phyloP scores from a whole-genome alignment of 2,113 vertebrate genomes.

The Limanda limanda region DNA sequence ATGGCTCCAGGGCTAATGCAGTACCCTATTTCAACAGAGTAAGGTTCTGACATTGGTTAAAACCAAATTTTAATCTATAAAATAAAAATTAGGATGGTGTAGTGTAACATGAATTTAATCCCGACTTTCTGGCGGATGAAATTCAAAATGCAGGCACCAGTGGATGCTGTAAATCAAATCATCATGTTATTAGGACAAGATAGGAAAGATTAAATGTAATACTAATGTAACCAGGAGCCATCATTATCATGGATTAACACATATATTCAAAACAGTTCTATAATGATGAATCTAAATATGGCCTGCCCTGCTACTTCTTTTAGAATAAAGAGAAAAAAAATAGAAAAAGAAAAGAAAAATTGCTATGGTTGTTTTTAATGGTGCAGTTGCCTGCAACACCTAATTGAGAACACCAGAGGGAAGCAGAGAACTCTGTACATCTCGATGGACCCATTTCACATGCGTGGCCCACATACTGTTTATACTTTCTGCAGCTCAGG shows the following conservation, averaged over 20 bases:
- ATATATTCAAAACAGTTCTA: neutral
- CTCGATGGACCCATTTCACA: neutral
- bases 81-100: no score
- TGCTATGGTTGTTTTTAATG: neutral
- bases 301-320: no score
- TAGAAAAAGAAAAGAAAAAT: neutral
- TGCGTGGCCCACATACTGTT: neutral
- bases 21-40: no score
- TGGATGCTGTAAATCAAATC: no score
- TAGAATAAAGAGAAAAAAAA: neutral
- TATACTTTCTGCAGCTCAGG: neutral
- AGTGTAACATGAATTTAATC: no score
- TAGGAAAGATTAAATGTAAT: no score
- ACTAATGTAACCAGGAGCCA: neutral
- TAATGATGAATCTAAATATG: neutral
- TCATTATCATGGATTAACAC: neutral
- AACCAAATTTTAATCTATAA: no score
- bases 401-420: conserved; percentile 38
- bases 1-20: no score
- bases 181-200: no score
- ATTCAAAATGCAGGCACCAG: no score
- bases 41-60: no score
- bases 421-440: conserved; percentile 12
- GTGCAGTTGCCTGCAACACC: neutral
- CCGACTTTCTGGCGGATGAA: no score